Evolutionary conservation across 2,888 invertebrate species (phyloP).

Genomic region (Caenorhabditis zanzibari): DNA sequence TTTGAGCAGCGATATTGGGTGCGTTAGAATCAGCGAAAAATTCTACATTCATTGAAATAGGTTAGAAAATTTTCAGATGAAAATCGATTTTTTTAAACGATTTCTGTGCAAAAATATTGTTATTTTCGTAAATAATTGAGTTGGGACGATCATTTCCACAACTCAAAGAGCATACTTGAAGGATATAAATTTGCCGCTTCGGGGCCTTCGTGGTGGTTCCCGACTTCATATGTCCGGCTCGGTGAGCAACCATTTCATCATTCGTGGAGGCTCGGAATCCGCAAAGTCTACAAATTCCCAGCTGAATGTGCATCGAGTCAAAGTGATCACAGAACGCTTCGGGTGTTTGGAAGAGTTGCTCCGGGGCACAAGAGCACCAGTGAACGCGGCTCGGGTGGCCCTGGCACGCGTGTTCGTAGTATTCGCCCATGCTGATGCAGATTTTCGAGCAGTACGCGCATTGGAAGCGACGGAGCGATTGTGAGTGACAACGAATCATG

Average conservation of each 20-base stretch:
- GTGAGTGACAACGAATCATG: conserved; percentile 6
- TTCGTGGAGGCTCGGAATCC: background rate
- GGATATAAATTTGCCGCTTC: conserved; percentile 7
- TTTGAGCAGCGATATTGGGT: too few species aligned
- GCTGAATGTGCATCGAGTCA: conserved; percentile 21
- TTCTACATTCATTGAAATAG: too few species aligned
- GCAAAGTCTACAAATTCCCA: conserved; percentile 22
- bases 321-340: conserved; percentile 48
- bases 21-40: too few species aligned
- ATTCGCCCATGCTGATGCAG: conserved; percentile 25
- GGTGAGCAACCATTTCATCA: conserved; percentile 12
- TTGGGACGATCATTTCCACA: too few species aligned
- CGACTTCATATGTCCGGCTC: background rate
- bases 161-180: too few species aligned
- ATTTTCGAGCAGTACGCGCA: conserved; percentile 25
- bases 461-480: conserved; percentile 26
- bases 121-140: too few species aligned
- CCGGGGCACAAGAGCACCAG: conserved; percentile 11
- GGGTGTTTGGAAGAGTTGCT: conserved; percentile 5
- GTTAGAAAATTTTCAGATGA: too few species aligned
- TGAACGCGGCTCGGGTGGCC: background rate
- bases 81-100: too few species aligned
- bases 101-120: too few species aligned
- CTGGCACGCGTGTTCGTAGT: conserved; percentile 42
- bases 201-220: background rate